Percentiles rank a stretch among this genome's conserved stretches.
Evolutionary conservation across 2,888 invertebrate genomes (phyloP).

Genomic region (Chouioia cunea): DNA sequence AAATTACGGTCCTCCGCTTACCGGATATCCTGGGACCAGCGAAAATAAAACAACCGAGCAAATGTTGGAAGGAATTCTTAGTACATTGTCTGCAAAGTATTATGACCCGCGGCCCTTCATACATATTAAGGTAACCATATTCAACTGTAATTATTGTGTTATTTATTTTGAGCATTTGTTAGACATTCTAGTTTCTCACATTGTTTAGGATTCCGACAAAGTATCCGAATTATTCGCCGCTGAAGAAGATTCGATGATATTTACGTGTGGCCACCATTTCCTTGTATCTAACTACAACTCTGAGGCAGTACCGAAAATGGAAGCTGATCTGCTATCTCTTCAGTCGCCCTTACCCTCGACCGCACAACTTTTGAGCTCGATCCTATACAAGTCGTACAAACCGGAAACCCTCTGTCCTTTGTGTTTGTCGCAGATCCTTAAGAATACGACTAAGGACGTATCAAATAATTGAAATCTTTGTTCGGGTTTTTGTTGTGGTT

Average conservation of each 20-base stretch:
- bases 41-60: slow-evolving; percentile 62
- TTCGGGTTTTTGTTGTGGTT: too few relatives aligned
- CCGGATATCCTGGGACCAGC: slow-evolving; percentile 62
- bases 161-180: not conserved
- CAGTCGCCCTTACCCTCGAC: slow-evolving; percentile 63
- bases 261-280: slow-evolving; percentile 66
- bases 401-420: slow-evolving; percentile 64
- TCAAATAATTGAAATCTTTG: slow-evolving; percentile 35
- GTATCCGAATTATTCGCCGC: slow-evolving; percentile 59
- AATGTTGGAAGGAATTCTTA: slow-evolving; percentile 65
- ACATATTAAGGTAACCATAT: slow-evolving; percentile 60
- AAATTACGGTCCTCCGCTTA: slow-evolving; percentile 63
- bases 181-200: not conserved
- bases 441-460: slow-evolving; percentile 54
- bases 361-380: slow-evolving; percentile 61
- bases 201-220: slow-evolving; percentile 55
- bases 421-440: slow-evolving; percentile 62
- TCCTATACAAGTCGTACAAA: slow-evolving; percentile 56
- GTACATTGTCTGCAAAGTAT: slow-evolving; percentile 60
- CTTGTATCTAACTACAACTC: slow-evolving; percentile 60
- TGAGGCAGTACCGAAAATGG: slow-evolving; percentile 63
- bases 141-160: slow-evolving; percentile 7
- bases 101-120: slow-evolving; percentile 63
- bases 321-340: slow-evolving; percentile 62
- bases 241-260: slow-evolving; percentile 63